Conservation (phyloP, 2,888 invertebrate genomes). For the Troides aeacus region DNA sequence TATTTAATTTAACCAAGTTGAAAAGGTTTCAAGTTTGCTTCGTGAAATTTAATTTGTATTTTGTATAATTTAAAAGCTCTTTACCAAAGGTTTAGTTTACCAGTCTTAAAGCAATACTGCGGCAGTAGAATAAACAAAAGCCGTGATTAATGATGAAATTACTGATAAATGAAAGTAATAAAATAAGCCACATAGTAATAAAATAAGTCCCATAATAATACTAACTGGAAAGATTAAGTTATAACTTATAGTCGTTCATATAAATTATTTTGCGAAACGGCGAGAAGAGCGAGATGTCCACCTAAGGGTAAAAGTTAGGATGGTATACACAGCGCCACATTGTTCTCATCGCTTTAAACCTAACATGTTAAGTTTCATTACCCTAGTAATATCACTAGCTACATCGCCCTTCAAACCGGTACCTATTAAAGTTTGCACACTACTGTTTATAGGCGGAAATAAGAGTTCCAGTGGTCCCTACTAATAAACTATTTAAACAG, state of each 20-base stretch:
- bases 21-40: neutral
- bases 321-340: no score
- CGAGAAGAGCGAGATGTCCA: no score
- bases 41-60: neutral
- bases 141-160: neutral
- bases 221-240: neutral
- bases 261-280: no score
- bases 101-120: neutral
- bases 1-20: neutral
- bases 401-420: no score
- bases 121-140: neutral
- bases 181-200: neutral
- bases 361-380: no score
- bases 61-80: neutral
- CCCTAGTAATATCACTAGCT: no score
- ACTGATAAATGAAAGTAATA: neutral
- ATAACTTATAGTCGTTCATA: no score
- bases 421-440: no score
- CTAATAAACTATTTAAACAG: neutral
- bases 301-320: no score
- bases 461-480: no score
- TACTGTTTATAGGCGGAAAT: no score
- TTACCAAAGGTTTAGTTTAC: neutral
- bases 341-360: no score
- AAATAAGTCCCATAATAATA: neutral